Base-by-base conservation (phyloP, 2,888 invertebrate species). In the Tachina fera region DNA sequence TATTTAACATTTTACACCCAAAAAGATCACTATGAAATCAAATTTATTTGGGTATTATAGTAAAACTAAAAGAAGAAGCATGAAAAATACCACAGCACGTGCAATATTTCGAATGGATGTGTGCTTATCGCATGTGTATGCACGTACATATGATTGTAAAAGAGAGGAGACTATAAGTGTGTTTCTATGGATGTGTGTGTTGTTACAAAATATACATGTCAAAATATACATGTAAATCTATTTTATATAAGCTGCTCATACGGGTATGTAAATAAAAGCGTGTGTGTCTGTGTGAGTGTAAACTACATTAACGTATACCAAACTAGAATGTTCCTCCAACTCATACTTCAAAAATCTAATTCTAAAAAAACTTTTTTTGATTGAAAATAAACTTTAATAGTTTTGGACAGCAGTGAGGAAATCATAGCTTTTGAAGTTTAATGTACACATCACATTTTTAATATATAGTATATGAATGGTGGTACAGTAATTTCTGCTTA, bases 31-130 rank as follows among this genome's bases (percentile, higher is more conserved):
- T 74, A 41, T 74, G 19, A 39, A 49, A n/a, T 61, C 9, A 19
- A 49, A 49, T 39, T 22, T 72, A 60, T 61, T 61, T 61, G 4
- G 70, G 22, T 58, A 45, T 58, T 19, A 47, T 41, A 61, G 47
- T 39, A 49, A 43, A 74, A 51, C 51, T 22, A 41, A 75, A 72
- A 60, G n/a, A 31, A 9, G 8, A 61, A 61, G 14, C 13, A 14
- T 39, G n/a, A 60, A 61, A 53, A 56, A 74, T 72, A 68, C 22
- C 41, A 11, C 9, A 74, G 56, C 78, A 74, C 78, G 78, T 74
- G 74, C 74, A 74, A 74, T 1, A 68, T 61, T 71, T 72, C 13
- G 31, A 83, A 77, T 49, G 60, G 51, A 61, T 83, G 45, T 77
- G 22, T 61, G 22, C 19, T 19, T 13, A 45, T 39, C n/a, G 63